These are phyloP conservation scores for Abramis brama DNA, from an alignment of 2,113 vertebrate species.

Conservation along the genomic window DNA sequence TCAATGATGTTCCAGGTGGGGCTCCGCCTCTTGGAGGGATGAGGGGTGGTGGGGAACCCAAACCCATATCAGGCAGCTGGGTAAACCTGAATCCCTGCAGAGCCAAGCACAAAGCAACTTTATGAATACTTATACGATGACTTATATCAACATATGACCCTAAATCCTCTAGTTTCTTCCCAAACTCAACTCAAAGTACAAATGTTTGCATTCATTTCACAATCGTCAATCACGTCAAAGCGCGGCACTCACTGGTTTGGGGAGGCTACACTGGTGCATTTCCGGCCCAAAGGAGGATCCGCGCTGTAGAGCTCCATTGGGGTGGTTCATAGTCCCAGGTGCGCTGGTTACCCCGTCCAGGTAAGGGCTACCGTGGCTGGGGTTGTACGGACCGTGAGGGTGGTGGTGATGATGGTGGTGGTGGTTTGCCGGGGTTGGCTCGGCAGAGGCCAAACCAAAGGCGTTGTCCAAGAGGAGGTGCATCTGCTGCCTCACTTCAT, in stretches of 20 bases:
- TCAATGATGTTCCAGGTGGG: slow-evolving; percentile 85
- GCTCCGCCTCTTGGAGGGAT: slow-evolving; percentile 91
- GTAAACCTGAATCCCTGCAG: slow-evolving; percentile 94
- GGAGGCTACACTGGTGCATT: slow-evolving; percentile 96
- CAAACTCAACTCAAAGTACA: not conserved
- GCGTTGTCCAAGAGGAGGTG: slow-evolving; percentile 97
- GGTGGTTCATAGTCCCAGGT: slow-evolving; percentile 93
- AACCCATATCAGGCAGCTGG: slow-evolving; percentile 97
- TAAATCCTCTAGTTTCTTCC: not conserved
- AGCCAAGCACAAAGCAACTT: slow-evolving; percentile 28
- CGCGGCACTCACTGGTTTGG: slow-evolving; percentile 87
- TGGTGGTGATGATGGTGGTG: slow-evolving; percentile 70
- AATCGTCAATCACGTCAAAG: not conserved
- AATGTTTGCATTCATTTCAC: not conserved
- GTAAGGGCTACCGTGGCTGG: slow-evolving; percentile 88
- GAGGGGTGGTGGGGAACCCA: slow-evolving; percentile 92
- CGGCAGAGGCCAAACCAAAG: slow-evolving; percentile 92
- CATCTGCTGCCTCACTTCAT: slow-evolving; percentile 97
- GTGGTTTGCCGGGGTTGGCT: slow-evolving; percentile 75
- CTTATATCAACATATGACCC: not conserved
- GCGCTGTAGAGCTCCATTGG: slow-evolving; percentile 87
- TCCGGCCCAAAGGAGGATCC: slow-evolving; percentile 88
- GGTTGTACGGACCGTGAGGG: slow-evolving; percentile 83
- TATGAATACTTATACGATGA: not conserved
- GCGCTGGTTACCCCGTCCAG: slow-evolving; percentile 96